A percentile compares a stretch with the other conserved stretches of the same genome.
These are phyloP conservation scores for Cheilosia pagana DNA, from an alignment of 2,888 invertebrate genomes.

Conservation along the genomic window DNA sequence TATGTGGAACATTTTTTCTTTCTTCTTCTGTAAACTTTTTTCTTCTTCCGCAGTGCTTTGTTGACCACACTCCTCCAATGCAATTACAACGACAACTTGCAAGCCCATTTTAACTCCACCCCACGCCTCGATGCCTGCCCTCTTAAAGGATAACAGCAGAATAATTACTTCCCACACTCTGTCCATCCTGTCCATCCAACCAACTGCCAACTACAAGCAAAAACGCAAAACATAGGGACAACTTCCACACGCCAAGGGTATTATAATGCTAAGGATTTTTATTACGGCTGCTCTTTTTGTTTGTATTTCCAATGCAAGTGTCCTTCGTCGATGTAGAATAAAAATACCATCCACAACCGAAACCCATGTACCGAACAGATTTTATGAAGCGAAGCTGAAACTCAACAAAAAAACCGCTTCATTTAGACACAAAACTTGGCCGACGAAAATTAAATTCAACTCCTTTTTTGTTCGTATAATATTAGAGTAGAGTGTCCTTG, in stretches of 20 bases:
- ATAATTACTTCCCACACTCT: slow-evolving; percentile 16
- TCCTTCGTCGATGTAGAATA: slow-evolving; percentile 10
- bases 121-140: not conserved
- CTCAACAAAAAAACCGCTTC: slow-evolving; percentile 55
- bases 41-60: not conserved
- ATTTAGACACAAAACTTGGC: slow-evolving; percentile 42
- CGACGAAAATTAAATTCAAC: slow-evolving; percentile 25
- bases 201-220: not conserved
- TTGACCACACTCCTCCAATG: too few species aligned
- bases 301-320: not conserved
- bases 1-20: too few species aligned
- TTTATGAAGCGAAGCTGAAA: slow-evolving; percentile 37
- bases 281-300: slow-evolving; percentile 8
- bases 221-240: not conserved
- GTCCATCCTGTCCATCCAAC: not conserved
- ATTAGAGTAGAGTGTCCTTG: not conserved
- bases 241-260: not conserved
- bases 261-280: slow-evolving; percentile 25
- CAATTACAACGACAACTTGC: not conserved
- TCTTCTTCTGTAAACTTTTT: too few species aligned
- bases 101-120: not conserved
- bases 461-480: slow-evolving; percentile 1
- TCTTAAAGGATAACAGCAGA: slow-evolving; percentile 1
- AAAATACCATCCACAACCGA: slow-evolving; percentile 1
- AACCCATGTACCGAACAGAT: slow-evolving; percentile 42